Conservation (phyloP, 2,113 vertebrate species). For the Macrotis lagotis region DNA sequence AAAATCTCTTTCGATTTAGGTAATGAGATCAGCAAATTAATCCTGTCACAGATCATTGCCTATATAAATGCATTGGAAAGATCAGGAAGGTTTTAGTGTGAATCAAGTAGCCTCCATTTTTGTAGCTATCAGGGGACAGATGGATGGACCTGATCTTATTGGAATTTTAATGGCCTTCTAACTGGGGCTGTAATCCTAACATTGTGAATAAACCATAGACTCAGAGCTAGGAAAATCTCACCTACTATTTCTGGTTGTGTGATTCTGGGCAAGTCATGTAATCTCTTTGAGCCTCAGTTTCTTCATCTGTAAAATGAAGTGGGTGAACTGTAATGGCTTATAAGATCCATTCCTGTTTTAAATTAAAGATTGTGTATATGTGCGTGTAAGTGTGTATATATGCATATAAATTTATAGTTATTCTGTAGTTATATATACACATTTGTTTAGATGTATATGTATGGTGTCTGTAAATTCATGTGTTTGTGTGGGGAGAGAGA, state of each 20-base stretch:
- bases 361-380: not conserved
- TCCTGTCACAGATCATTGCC: constrained; percentile 7
- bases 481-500: not conserved
- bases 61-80: fast-evolving
- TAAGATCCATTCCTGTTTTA: not conserved
- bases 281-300: not conserved
- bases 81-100: fast-evolving
- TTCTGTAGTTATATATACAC: not conserved
- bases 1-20: constrained; percentile 18
- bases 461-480: too few species aligned
- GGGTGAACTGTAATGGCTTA: not conserved
- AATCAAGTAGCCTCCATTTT: fast-evolving
- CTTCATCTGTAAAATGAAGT: not conserved
- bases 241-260: not conserved
- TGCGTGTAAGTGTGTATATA: too few species aligned
- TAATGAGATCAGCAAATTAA: constrained; percentile 31
- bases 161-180: fast-evolving
- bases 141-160: fast-evolving
- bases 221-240: not conserved
- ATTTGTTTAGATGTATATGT: not conserved
- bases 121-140: not conserved
- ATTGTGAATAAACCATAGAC: not conserved
- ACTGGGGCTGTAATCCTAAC: fast-evolving
- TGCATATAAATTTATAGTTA: not conserved
- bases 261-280: not conserved